A percentile compares a stretch with the other conserved stretches of the same genome.
These are phyloP conservation scores for Coregonus ussuriensis DNA, from an alignment of 2,797 vertebrate species.

Conservation along the genomic window DNA sequence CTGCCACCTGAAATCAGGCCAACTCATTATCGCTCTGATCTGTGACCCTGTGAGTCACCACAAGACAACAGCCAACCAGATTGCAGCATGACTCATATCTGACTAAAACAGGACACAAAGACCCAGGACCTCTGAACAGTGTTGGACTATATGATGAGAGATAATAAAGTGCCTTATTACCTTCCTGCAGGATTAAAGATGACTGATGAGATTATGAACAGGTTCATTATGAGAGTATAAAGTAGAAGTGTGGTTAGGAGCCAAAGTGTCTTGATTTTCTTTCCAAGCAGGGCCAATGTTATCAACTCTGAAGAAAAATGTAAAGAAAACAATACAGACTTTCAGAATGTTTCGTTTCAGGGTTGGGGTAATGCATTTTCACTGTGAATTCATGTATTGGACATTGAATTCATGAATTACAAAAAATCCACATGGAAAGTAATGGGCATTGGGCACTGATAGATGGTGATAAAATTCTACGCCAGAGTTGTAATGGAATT, in stretches of 20 bases:
- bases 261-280: background rate
- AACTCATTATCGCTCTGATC: background rate
- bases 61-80: background rate
- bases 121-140: background rate
- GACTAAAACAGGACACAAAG: background rate
- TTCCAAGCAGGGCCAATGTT: background rate
- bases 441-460: background rate
- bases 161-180: background rate
- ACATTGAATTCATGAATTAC: background rate
- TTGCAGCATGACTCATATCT: background rate
- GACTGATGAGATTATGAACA: background rate
- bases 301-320: background rate
- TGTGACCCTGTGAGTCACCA: background rate
- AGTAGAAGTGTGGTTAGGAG: background rate
- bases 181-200: conserved; percentile 1
- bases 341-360: background rate
- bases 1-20: conserved; percentile 1
- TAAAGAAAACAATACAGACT: background rate
- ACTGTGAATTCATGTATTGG: background rate
- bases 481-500: background rate
- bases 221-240: background rate
- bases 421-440: background rate
- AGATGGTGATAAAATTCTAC: background rate
- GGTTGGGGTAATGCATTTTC: too few relatives aligned
- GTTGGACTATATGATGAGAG: background rate